Conservation (phyloP, 2,113 vertebrate species). For the Ceuthmochares aereus region DNA sequence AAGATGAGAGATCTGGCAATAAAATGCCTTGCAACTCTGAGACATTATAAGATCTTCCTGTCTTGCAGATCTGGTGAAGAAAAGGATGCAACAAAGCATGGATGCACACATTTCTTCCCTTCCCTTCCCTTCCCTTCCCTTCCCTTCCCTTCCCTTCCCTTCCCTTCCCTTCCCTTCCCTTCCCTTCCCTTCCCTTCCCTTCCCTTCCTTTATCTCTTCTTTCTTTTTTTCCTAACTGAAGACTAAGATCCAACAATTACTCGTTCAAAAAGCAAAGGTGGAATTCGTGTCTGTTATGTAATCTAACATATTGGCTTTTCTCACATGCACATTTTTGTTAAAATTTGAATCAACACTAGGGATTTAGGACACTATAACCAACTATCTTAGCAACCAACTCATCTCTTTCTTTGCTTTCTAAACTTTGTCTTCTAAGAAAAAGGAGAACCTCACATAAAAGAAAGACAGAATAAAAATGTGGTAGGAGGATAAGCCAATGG, state of each 20-base stretch:
- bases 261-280: neutral
- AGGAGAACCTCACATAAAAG: neutral
- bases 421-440: neutral
- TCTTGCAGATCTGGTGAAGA: neutral
- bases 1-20: neutral
- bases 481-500: neutral
- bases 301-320: neutral
- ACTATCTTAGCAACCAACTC: neutral
- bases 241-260: neutral
- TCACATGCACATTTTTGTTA: neutral
- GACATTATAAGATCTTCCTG: neutral
- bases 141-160: neutral
- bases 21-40: neutral
- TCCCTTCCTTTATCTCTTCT: neutral
- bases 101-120: neutral
- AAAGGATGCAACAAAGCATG: neutral
- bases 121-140: neutral
- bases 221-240: neutral
- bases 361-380: rapidly evolving
- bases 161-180: too few relatives aligned
- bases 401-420: neutral
- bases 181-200: too few relatives aligned
- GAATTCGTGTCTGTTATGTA: neutral
- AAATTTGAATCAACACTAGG: neutral
- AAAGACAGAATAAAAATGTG: neutral